Evolutionary conservation across 2,113 vertebrate genomes (phyloP), one percentile per base, ranked within the genome.

Genomic region (Paraplagusia blochii): DNA sequence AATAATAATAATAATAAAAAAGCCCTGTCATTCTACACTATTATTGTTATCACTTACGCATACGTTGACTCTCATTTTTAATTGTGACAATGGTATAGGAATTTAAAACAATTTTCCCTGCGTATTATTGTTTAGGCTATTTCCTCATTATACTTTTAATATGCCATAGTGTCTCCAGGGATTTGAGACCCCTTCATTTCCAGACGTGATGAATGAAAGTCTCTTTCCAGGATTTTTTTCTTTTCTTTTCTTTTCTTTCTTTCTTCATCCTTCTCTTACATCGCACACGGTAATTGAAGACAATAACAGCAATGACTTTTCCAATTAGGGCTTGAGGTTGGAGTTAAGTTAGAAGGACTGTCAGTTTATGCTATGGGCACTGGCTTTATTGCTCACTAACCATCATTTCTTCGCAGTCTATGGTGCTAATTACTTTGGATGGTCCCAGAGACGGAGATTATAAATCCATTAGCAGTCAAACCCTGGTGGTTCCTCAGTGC

Each of bases 321-420:
- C 91, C 91, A 96, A 94, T 95, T 94, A 95, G 71, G 22, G 89
- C 87, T 93, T 91, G 91, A 93, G 90, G 92, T 91, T 93, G 88
- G 89, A 90, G 90, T 92, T 91, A 93, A 93, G 90, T 94, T 91
- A 88, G 91, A 92, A 83, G 85, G 93, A 90, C 90, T 94, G 94
- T 93, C 94, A 94, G 87, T 91, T 92, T 87, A 85, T 90, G 86
- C 88, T 90, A 92, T 91, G 90, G 92, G 90, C 94, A 95, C 95
- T 94, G 93, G 93, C 92, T 97, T 97, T 95, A 97, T 95, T 94
- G 92, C 93, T 93, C 92, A 92, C 92, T 93, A 93, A 96, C 94
- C 93, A 92, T 92, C 92, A 91, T 94, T 92, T 93, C 92, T 94
- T 95, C 93, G 92, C 91, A 93, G 92, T 90, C 91, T 88, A 92